Evolutionary conservation across 2,888 invertebrate species (phyloP).

Genomic region (Apocheima hispidaria): DNA sequence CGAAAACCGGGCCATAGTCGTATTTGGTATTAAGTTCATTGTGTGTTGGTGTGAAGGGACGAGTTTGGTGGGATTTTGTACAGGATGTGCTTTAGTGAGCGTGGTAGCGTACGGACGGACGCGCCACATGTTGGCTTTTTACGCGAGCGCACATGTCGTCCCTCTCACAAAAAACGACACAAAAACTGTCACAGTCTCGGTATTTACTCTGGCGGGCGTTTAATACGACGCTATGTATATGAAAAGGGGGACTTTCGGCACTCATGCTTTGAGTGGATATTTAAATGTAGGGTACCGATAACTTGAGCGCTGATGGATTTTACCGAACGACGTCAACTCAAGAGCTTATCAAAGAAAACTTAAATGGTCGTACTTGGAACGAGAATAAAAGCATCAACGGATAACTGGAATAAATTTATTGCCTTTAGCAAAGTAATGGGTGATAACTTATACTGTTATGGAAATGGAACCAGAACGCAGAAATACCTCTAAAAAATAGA

Average conservation of each 20-base stretch:
- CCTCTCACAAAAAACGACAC: conserved; percentile 47
- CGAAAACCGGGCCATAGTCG: conserved; percentile 1
- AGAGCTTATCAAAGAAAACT: conserved; percentile 19
- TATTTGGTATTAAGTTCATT: not conserved
- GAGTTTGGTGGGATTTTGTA: conserved; percentile 51
- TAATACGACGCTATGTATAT: conserved; percentile 8
- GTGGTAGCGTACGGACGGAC: conserved; percentile 41
- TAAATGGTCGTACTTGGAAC: conserved; percentile 7
- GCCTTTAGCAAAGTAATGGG: not conserved
- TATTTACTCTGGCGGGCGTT: conserved; percentile 24
- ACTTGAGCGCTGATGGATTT: conserved; percentile 18
- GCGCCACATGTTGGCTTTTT: conserved; percentile 67
- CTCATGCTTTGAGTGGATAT: conserved; percentile 26
- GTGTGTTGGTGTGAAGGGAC: conserved; percentile 22
- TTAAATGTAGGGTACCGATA: conserved; percentile 24
- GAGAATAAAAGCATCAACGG: conserved; percentile 9
- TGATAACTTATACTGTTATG: not conserved
- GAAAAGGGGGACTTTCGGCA: conserved; percentile 6
- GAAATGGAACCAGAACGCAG: not conserved
- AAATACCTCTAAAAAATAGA: no score
- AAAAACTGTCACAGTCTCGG: conserved; percentile 46
- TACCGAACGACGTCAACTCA: conserved; percentile 3
- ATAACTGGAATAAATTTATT: not conserved
- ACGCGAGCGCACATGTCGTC: conserved; percentile 59
- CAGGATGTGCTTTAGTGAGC: conserved; percentile 59